Base-by-base conservation (phyloP, 1,140 invertebrate genomes). In the Rhyzopertha dominica region DNA sequence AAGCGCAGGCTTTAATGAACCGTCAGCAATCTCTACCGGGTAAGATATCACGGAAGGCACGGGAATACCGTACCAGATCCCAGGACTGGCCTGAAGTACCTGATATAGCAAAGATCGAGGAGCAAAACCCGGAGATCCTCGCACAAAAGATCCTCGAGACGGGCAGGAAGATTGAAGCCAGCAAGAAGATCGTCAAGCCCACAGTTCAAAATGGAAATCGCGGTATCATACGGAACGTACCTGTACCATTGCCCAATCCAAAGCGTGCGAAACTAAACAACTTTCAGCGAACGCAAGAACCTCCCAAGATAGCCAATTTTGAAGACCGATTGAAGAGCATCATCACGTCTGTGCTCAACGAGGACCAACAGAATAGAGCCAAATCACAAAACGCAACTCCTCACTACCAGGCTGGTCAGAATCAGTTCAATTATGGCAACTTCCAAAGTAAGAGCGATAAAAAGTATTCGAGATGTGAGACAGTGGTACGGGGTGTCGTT, bases 301-400 rank as follows among this genome's bases (percentile, higher is more conserved):
- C 87, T 10, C 86, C 85, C 0, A 80, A 85, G 58, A 84, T 90
- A 16, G 82, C 84, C 14, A 89, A 92, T 66, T 93, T 90, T 62
- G 89, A 94, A 63, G 89, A 93, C 65, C 74, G 89, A n/a, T 72
- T 95, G 3, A 92, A 93, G 66, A 89, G 84, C 65, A 92, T 95
- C 35, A 93, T 95, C 38, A 92, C 89, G 3, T 89, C 84, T 25
- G 87, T 89, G 13, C 65, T 95, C 3, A 92, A 93, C 65, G 89
- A 92, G 62, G 87, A 91, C 65, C 78, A 83, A 43, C 59, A 62
- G 43, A 61, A 56, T 35, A 44, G 61, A 14, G 52, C 49, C 8
- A 55, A 51, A 45, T 29, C 37, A 29, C 54, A 59, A 34, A 13
- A 41, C n/a, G 17, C 46, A 8, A 38, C 47, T 12, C 8, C 25